Evolutionary conservation across 1,140 invertebrate species (phyloP), one percentile per base, ranked within the genome.

Genomic region (Drosophila subpulchrella): DNA sequence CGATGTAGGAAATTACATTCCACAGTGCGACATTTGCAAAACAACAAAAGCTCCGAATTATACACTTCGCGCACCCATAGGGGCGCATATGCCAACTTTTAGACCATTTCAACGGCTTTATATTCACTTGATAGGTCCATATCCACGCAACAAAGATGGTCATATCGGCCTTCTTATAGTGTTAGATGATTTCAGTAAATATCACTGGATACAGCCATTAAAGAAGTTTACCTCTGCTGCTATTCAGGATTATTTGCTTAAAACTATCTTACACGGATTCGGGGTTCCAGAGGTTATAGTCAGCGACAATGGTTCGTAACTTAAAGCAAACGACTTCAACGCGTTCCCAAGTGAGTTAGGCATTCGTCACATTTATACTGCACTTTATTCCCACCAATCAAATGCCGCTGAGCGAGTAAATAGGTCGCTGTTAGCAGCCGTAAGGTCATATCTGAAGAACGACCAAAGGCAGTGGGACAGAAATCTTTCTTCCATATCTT

Each of bases 301-400:
- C 3, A 74, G 59, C n/a, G n/a, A n/a, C 48, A 88, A 86, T 41
- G 86, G 65, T 0, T 17, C 38, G 4, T 78, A 88, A 47, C 82
- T 80, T 54, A 74, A 54, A 32, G 63, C 72, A 2, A 44, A 46
- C 17, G 41, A 75, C 11, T 85, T 89, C 36, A 39, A 76, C n/a
- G n/a, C n/a, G n/a, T n/a, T n/a, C n/a, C n/a, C n/a, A n/a, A n/a
- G n/a, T 3, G 27, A 63, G 11, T 44, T 56, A 0, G 56, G 58
- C 6, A 71, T 86, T 11, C 63, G 65, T 7, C 68, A 78, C 20
- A 34, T 65, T 0, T 72, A 50, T 17, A 75, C 65, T 3, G 38
- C 54, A 0, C 20, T 56, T 7, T 72, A 77, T 39, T 44, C 51
- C 11, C 75, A 73, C 10, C 61, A 74, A 12, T 50, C 55, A 10